phyloP scores from a whole-genome alignment of 2,888 invertebrate species.

The Tetropium fuscum region DNA sequence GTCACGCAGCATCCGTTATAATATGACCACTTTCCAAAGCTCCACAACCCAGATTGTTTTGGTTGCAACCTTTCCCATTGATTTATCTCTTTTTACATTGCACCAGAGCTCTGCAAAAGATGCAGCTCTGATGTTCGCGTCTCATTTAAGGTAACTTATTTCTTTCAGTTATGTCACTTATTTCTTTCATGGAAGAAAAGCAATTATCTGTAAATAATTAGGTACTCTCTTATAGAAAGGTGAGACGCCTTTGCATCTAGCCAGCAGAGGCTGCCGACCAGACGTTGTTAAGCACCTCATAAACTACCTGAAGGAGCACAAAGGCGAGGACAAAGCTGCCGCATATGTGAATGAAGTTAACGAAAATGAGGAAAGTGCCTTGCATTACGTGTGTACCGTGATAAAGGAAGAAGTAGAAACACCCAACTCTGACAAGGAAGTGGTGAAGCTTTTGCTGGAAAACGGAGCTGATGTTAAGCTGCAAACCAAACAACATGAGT shows the following conservation, averaged over 20 bases:
- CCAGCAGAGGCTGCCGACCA: constrained; percentile 86
- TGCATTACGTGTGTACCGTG: constrained; percentile 95
- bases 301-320: constrained; percentile 81
- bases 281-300: constrained; percentile 90
- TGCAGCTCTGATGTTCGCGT: neutral
- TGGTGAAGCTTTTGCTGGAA: constrained; percentile 89
- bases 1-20: too few relatives aligned
- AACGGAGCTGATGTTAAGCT: constrained; percentile 91
- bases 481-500: constrained; percentile 89
- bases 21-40: too few relatives aligned
- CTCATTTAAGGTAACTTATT: neutral
- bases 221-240: constrained; percentile 75
- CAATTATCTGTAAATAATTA: too few relatives aligned
- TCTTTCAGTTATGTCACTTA: too few relatives aligned
- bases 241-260: constrained; percentile 96
- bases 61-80: too few relatives aligned
- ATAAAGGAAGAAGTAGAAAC: constrained; percentile 78
- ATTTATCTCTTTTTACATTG: neutral
- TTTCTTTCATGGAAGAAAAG: too few relatives aligned
- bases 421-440: constrained; percentile 84
- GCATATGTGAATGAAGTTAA: constrained; percentile 89
- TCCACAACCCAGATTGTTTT: too few relatives aligned
- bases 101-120: neutral
- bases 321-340: constrained; percentile 83
- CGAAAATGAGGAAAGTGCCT: constrained; percentile 92